Conservation (phyloP, 2,797 vertebrate genomes). For the Sphenodon punctatus region DNA sequence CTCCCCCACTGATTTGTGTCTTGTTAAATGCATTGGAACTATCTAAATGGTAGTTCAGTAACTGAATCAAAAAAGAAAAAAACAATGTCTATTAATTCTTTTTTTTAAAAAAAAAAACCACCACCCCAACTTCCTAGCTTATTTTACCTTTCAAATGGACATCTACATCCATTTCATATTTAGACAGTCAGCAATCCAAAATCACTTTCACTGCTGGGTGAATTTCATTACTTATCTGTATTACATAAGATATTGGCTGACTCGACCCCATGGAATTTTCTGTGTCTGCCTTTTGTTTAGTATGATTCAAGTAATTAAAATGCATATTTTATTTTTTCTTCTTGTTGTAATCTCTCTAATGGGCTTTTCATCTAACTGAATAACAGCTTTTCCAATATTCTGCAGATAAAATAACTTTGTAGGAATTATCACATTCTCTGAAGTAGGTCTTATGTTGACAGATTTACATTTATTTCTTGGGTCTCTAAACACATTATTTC, state of each 20-base stretch:
- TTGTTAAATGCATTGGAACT: constrained; percentile 24
- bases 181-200: neutral
- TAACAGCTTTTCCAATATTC: constrained; percentile 4
- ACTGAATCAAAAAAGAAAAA: constrained; percentile 12
- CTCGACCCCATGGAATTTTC: neutral
- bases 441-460: constrained; percentile 29
- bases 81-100: neutral
- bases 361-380: constrained; percentile 27
- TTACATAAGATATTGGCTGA: neutral
- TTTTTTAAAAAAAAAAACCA: neutral
- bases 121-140: neutral
- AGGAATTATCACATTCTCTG: constrained; percentile 23
- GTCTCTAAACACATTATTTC: constrained; percentile 48
- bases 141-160: constrained; percentile 5
- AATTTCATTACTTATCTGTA: neutral
- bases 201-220: neutral
- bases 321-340: neutral
- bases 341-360: neutral
- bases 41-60: neutral
- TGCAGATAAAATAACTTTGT: constrained; percentile 8
- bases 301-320: constrained; percentile 27
- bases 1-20: neutral
- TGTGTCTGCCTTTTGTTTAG: constrained; percentile 8
- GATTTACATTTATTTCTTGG: constrained; percentile 45
- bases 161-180: neutral